Evolutionary conservation across 2,797 vertebrate species (phyloP).

Genomic region (Eulemur albifrons): DNA sequence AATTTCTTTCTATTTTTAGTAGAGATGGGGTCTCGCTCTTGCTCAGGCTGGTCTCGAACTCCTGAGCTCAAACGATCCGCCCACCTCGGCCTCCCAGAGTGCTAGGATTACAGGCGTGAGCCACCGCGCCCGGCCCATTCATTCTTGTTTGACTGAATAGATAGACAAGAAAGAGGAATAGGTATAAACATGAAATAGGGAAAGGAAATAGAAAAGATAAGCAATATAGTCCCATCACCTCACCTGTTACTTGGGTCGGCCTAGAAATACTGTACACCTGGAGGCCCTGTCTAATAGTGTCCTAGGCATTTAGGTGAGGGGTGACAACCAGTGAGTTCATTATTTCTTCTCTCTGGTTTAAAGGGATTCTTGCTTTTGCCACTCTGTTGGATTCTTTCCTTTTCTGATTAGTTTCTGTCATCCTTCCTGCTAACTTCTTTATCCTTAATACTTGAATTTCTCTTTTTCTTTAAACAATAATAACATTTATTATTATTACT

Average conservation of each 20-base stretch:
- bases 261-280: not conserved
- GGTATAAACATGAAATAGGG: not conserved
- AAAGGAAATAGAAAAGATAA: not conserved
- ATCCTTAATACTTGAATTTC: not conserved
- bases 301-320: not conserved
- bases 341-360: constrained; percentile 16
- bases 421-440: not conserved
- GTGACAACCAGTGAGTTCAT: not conserved
- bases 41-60: too few relatives aligned
- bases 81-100: too few relatives aligned
- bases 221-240: not conserved
- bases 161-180: not conserved
- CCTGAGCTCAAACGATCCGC: too few relatives aligned
- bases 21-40: too few relatives aligned
- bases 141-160: not conserved
- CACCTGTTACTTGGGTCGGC: not conserved
- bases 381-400: not conserved
- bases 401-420: constrained; percentile 15
- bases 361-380: not conserved
- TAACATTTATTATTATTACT: not conserved
- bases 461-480: constrained; percentile 28
- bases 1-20: too few relatives aligned
- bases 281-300: not conserved
- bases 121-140: too few relatives aligned
- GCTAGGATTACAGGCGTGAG: too few relatives aligned